A percentile compares a stretch with the other conserved stretches of the same genome.
Conservation (phyloP, 2,888 invertebrate genomes). For the Amiota minor region DNA sequence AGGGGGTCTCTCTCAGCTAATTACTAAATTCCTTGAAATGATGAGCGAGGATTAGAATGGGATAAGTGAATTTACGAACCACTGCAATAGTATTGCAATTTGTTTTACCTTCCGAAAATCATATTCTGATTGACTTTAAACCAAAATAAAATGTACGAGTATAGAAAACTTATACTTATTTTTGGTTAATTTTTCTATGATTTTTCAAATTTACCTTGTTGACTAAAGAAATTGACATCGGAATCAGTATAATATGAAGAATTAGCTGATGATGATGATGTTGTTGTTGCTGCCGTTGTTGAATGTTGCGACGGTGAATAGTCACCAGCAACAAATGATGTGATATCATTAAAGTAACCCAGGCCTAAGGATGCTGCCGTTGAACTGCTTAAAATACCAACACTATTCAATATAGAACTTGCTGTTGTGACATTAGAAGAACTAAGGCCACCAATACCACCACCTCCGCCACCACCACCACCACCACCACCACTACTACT, state of each 20-base stretch:
- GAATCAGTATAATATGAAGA: slow-evolving; percentile 70
- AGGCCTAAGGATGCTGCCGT: slow-evolving; percentile 68
- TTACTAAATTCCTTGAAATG: no score
- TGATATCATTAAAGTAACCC: slow-evolving; percentile 68
- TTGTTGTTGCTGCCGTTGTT: slow-evolving; percentile 48
- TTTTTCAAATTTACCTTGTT: slow-evolving; percentile 60
- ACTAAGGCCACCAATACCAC: background rate
- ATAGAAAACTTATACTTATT: no score
- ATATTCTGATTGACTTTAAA: no score
- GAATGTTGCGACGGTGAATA: slow-evolving; percentile 57
- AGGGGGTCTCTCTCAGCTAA: no score
- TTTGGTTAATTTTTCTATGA: no score
- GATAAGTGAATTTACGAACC: no score
- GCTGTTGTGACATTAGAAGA: slow-evolving; percentile 33
- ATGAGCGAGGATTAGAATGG: no score
- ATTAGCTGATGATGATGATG: slow-evolving; percentile 40
- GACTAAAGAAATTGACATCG: slow-evolving; percentile 73
- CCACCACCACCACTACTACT: slow-evolving; percentile 33
- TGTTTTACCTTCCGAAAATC: no score
- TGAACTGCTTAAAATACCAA: slow-evolving; percentile 58
- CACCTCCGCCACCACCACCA: slow-evolving; percentile 13
- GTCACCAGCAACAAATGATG: slow-evolving; percentile 68
- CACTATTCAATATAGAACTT: slow-evolving; percentile 45
- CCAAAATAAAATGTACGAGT: no score
- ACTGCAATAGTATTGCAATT: no score